Evolutionary conservation across 1,140 invertebrate species (phyloP), one percentile per base, ranked within the genome.

Genomic region (Diorhabda sublineata): DNA sequence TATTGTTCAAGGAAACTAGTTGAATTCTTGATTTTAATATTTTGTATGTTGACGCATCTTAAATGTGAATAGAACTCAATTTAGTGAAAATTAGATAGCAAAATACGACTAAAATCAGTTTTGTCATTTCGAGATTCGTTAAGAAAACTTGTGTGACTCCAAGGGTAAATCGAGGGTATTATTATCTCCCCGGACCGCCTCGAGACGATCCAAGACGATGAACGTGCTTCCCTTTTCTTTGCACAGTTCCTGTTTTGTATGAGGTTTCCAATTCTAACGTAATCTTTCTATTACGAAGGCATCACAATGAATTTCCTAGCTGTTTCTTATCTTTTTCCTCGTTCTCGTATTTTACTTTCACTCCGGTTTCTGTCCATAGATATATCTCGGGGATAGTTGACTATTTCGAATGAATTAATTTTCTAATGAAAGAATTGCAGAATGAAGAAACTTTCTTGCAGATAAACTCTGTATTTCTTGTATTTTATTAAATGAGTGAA

Each of bases 261-360:
- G 64, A 66, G 68, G 63, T 58, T 71, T 73, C 69, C 73, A 70
- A 74, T 73, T 72, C 73, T 70, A 73, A 73, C 71, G 69, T 74
- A 74, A 74, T 74, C 73, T 74, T 70, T 74, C 73, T 73, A 74
- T 74, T 74, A 74, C 69, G 68, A 68, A 71, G 67, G 73, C 71
- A 73, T 74, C 73, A 72, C 68, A 71, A 70, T 74, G 73, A 74
- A 73, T 74, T 67, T 71, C 66, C 59, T 69, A 52, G 70, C 64
- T 61, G 67, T 70, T 71, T 62, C 71, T 74, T 74, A 74, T 74
- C 73, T 69, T 63, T 62, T 62, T 56, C 57, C 58, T 58, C 65
- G 59, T 59, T 42, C 44, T 59, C 65, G 5, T 42, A 44, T 47
- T 56, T 11, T n/a, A 59, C 41, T 41, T 47, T 41, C 42, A 26